Base-by-base conservation (phyloP, 2,113 vertebrate species). In the Oceanites oceanicus region DNA sequence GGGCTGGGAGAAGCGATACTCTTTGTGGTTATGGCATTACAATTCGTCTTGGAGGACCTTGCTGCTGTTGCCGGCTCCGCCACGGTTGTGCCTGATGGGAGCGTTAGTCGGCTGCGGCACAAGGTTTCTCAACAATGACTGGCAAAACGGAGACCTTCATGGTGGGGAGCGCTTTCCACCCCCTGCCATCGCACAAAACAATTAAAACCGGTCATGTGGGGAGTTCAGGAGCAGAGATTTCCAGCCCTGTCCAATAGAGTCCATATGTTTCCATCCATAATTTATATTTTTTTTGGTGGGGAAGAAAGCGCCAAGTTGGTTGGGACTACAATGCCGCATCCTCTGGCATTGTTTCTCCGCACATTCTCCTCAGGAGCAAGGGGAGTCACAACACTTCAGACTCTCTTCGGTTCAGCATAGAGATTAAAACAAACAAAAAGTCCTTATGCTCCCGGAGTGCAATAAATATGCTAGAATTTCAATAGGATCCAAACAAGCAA, bases 401-500 rank as follows among this genome's bases (percentile, higher is more conserved):
- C 49, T 94, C 85, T n/a, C 86, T 93, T 95, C 29, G 49, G 29
- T 34, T 77, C 68, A 66, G 80, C 79, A 45, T 42, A 73, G 80
- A 95, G 88, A 80, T 91, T 68, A 97, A 98, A 97, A 96, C 92
- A 96, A 95, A 93, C 96, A 97, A 94, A 93, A 96, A 92, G 88
- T 75, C 86, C 89, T 97, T 97, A 81, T 77, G 82, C 70, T 94
- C 94, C 85, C 2, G 5, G 94, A 94, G 93, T 92, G 96, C 96
- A 96, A 90, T 97, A 97, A 98, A 97, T 83, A 93, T 88, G 91
- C 95, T 97, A 92, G 96, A 96, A 97, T 98, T 97, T 97, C 98
- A 98, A 42, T 96, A 90, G 96, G 88, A 96, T 96, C 91, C 92
- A 80, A 97, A 97, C 80, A 86, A 93, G 32, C 5, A 5, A 97